Conservation (phyloP, 2,888 invertebrate species). For the Dicyrtoma fusca region DNA sequence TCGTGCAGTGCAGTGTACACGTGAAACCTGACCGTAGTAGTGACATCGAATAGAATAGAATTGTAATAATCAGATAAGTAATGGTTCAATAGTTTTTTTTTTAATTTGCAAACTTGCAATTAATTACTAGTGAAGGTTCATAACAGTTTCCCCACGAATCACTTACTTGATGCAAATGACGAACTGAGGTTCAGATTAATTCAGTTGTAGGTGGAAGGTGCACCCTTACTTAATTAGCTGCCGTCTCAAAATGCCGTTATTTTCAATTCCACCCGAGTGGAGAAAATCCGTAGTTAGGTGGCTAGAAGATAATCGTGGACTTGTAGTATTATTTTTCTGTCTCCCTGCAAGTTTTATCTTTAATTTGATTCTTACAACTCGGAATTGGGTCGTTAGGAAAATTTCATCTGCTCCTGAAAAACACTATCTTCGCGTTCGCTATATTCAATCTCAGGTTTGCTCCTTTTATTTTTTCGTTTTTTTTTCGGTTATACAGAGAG, state of each 20-base stretch:
- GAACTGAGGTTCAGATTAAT: neutral
- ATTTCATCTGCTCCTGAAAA: constrained; percentile 58
- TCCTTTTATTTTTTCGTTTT: neutral
- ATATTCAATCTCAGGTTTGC: constrained; percentile 55
- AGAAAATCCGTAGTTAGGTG: constrained; percentile 59
- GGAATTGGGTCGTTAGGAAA: constrained; percentile 60
- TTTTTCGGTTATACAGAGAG: no score
- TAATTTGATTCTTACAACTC: constrained; percentile 61
- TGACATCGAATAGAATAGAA: neutral
- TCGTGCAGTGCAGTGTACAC: neutral
- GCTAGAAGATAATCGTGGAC: constrained; percentile 67
- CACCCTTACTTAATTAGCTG: neutral
- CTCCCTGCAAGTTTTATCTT: constrained; percentile 71
- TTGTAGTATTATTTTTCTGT: constrained; percentile 69
- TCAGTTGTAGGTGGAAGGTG: neutral
- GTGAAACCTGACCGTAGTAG: neutral
- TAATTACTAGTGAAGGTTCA: neutral
- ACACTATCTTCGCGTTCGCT: constrained; percentile 58
- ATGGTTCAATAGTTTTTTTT: no score
- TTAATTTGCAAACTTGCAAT: neutral
- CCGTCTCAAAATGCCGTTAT: neutral
- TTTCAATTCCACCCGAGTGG: constrained; percentile 36
- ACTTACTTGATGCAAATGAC: neutral
- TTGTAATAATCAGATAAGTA: neutral
- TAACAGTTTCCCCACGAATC: neutral